Evolutionary conservation across 30 jellyfish, hydroid and myxozoan species (phyloP).

Genomic region (Aurelia sp.): DNA sequence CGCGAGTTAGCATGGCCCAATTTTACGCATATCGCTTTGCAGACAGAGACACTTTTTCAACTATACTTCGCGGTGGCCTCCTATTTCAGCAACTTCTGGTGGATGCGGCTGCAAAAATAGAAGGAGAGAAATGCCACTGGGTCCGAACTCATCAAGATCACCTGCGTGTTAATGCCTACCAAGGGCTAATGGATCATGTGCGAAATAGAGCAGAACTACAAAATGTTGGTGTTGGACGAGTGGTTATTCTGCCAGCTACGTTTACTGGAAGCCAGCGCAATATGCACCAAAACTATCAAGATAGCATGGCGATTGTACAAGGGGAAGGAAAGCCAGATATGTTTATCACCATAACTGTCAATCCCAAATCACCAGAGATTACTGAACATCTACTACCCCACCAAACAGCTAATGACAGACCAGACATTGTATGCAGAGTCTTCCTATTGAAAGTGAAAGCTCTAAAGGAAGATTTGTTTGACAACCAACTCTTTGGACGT

Average conservation of each 20-base stretch:
- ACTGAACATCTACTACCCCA: not conserved
- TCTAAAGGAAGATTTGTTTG: slow-evolving; percentile 11
- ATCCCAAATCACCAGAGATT: not conserved
- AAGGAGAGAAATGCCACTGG: not conserved
- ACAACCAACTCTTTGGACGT: slow-evolving; percentile 34
- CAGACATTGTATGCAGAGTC: slow-evolving; percentile 46
- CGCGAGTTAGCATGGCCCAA: not conserved
- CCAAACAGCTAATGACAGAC: slow-evolving; percentile 3
- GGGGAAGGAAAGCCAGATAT: not conserved
- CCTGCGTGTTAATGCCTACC: not conserved
- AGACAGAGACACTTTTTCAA: not conserved
- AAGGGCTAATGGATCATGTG: slow-evolving; percentile 3
- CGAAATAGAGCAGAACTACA: not conserved
- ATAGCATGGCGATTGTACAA: slow-evolving; percentile 43
- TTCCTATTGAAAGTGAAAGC: slow-evolving; percentile 33
- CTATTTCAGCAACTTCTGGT: not conserved
- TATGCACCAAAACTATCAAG: slow-evolving; percentile 45
- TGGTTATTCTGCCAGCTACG: slow-evolving; percentile 43
- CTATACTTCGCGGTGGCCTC: not conserved
- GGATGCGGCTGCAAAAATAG: not conserved
- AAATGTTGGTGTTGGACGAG: slow-evolving; percentile 38
- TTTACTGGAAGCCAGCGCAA: slow-evolving; percentile 47
- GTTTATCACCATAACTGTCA: not conserved
- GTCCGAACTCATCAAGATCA: not conserved
- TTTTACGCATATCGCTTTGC: not conserved